Evolutionary conservation across 2,888 invertebrate genomes (phyloP).

Genomic region (Euspilapteryx auroguttella): DNA sequence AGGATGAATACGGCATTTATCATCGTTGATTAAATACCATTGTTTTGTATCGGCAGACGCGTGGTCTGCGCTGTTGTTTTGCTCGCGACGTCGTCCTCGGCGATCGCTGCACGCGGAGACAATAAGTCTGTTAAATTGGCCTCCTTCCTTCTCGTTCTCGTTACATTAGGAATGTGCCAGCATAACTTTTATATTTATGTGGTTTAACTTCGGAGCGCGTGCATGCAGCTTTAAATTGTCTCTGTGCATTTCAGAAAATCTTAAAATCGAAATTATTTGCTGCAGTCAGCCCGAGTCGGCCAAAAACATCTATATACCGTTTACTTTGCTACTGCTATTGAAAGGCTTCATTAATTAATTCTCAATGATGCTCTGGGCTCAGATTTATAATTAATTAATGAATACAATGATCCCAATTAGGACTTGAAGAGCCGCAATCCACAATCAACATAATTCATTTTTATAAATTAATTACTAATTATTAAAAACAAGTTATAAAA

Average conservation of each 20-base stretch:
- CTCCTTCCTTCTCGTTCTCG: constrained; percentile 40
- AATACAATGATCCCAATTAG: constrained; percentile 29
- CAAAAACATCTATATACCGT: no score
- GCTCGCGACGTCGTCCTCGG: no score
- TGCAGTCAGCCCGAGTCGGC: no score
- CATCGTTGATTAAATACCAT: constrained; percentile 62
- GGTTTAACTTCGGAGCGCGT: constrained; percentile 19
- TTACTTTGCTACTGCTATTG: no score
- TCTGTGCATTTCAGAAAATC: no score
- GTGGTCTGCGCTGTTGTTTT: no score
- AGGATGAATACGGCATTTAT: constrained; percentile 58
- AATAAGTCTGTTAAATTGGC: constrained; percentile 62
- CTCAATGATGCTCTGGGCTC: no score
- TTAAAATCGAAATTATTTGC: no score
- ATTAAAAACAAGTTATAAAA: no score
- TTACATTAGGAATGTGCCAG: constrained; percentile 37
- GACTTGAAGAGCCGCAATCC: constrained; percentile 14
- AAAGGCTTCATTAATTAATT: no score
- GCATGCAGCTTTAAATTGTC: constrained; percentile 19
- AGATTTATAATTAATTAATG: no score
- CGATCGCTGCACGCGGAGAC: constrained; percentile 33
- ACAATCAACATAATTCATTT: constrained; percentile 22
- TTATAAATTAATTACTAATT: constrained; percentile 37
- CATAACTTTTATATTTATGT: constrained; percentile 32
- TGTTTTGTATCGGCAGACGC: constrained; percentile 55